Base-by-base conservation (phyloP, 64 coral and sea anemone species). In the Porites lutea region DNA sequence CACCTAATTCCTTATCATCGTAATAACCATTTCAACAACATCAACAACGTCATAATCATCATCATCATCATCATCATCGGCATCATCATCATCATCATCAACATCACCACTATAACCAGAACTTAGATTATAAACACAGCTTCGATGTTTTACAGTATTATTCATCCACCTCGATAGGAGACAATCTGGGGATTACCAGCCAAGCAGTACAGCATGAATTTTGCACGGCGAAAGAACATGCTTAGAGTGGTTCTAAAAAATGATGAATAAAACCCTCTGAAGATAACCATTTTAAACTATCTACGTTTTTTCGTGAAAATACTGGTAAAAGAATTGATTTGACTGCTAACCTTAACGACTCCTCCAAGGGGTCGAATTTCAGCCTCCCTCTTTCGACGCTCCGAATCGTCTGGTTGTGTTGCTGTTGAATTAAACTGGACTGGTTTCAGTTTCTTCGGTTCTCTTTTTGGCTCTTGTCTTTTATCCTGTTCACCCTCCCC, bases 351-450 rank as follows among this genome's bases (percentile, higher is more conserved):
- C 77, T 20, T 79, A 2, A 43, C 16, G 8, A 78, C 55, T 3
- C 77, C 77, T 6, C 77, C 77, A 5, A 79, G 54, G n/a, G 77
- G 77, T 60, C 77, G 19, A 12, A 79, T 79, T 53, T 79, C 77
- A 4, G 52, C 20, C n/a, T 79, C 77, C 27, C 77, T 13, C 12
- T 13, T 58, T 37, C 12, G n/a, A 43, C 54, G 54, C 55, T 58
- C 77, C 52, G 19, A 19, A 15, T 79, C 54, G 13, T 21, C 9
- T 37, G 23, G 12, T 19, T 51, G 77, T 59, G 77, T 22, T 79
- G 77, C 50, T 52, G 77, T 13, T 9, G 50, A 22, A 18, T 58
- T 18, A 9, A 79, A 59, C 13, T 52, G 16, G 20, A 79, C 22
- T 19, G 50, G 55, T 11, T 59, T 79, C 48, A 79, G 16, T 59